Conservation (phyloP, 2,888 invertebrate genomes). For the Labia minor region DNA sequence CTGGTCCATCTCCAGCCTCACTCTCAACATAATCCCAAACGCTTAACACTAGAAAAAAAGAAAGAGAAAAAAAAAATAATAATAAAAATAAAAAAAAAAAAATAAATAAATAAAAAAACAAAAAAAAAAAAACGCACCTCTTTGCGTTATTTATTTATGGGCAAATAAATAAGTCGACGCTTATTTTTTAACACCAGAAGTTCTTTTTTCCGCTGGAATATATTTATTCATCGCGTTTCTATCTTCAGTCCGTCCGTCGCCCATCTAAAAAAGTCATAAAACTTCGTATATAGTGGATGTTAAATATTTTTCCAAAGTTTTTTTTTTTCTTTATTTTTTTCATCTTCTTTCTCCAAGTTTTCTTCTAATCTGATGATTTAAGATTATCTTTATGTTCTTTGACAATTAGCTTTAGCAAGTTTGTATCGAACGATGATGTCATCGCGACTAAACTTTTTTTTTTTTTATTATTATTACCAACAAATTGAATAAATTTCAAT, state of each 20-base stretch:
- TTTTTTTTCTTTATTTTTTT: neutral
- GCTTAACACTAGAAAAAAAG: neutral
- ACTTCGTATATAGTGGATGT: neutral
- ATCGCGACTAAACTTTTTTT: neutral
- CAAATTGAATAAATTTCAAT: too few species aligned
- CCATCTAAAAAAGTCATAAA: neutral
- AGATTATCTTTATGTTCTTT: neutral
- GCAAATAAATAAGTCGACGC: constrained; percentile 3
- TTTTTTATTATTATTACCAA: too few species aligned
- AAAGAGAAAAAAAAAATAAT: too few species aligned
- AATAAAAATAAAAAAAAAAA: too few species aligned
- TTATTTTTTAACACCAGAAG: constrained; percentile 4
- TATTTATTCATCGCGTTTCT: neutral
- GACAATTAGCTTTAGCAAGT: neutral
- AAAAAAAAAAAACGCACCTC: too few species aligned
- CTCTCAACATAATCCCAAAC: neutral
- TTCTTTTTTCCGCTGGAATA: neutral
- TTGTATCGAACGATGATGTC: neutral
- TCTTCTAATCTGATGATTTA: constrained; percentile 8
- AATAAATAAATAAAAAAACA: too few species aligned
- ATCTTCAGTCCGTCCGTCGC: neutral
- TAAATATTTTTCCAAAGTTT: neutral
- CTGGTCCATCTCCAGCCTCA: neutral
- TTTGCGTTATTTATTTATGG: neutral
- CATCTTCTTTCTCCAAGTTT: too few species aligned